phyloP scores from a whole-genome alignment of 2,113 vertebrate genomes.

The Peucedramus taeniatus region DNA sequence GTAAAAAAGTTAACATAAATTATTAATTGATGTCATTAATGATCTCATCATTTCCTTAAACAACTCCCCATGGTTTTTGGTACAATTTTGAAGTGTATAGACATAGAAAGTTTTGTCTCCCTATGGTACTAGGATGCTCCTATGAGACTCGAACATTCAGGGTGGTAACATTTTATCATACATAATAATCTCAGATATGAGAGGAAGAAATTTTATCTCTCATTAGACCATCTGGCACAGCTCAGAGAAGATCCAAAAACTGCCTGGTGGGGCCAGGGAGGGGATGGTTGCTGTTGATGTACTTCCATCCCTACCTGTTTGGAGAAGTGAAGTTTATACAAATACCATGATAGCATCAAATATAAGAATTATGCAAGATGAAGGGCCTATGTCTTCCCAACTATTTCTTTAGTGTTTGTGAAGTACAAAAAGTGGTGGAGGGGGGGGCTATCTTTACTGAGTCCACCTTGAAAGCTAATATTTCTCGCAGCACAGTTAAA shows the following conservation, averaged over 20 bases:
- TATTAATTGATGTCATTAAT: not conserved
- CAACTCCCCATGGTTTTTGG: not conserved
- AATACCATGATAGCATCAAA: not conserved
- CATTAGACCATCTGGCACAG: not conserved
- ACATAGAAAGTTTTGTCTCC: not conserved
- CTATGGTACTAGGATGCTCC: not conserved
- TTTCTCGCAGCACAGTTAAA: slow-evolving; percentile 11
- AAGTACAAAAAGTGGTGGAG: not conserved
- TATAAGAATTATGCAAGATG: not conserved
- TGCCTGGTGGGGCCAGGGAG: not conserved
- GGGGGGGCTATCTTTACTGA: not conserved
- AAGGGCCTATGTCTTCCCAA: not conserved
- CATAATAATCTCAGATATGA: not conserved
- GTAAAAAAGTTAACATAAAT: not conserved
- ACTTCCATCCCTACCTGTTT: not conserved
- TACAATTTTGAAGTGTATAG: not conserved
- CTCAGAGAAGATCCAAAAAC: not conserved
- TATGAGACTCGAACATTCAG: not conserved
- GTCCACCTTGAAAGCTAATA: slow-evolving; percentile 48
- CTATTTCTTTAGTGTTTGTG: not conserved
- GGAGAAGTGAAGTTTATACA: not conserved
- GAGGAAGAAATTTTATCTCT: not conserved
- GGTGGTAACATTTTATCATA: not conserved
- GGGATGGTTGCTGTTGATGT: not conserved
- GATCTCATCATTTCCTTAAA: not conserved